Evolutionary conservation across 92 coral and sea anemone genomes (phyloP).

Genomic region (Chrysogorgia sp.): DNA sequence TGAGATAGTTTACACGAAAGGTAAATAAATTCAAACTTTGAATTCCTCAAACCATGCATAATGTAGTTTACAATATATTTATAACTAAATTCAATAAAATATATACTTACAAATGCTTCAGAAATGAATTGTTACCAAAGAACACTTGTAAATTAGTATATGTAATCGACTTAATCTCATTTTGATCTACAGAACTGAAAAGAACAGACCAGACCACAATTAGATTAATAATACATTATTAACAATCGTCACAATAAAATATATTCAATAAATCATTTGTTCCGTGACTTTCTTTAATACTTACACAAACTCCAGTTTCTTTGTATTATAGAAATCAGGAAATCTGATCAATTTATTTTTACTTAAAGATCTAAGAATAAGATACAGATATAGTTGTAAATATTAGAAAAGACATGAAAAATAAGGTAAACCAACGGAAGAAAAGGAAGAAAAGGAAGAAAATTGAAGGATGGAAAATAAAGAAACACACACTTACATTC

Average conservation of each 20-base stretch:
- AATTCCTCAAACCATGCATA: neutral
- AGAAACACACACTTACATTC: conserved; percentile 69
- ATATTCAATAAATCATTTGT: too few relatives aligned
- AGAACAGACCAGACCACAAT: neutral
- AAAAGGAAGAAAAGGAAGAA: neutral
- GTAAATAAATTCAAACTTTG: too few relatives aligned
- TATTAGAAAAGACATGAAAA: neutral
- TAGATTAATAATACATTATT: too few relatives aligned
- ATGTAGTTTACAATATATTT: neutral
- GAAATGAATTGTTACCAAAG: conserved; percentile 79
- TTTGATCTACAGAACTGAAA: conserved; percentile 77
- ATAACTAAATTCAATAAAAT: neutral
- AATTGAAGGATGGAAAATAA: neutral
- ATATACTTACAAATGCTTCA: conserved; percentile 89
- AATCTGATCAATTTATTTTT: conserved; percentile 72
- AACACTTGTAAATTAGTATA: conserved; percentile 78
- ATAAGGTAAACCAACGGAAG: neutral
- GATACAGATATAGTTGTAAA: too few relatives aligned
- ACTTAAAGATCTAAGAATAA: conserved; percentile 63
- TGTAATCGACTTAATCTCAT: conserved; percentile 69
- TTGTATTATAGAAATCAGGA: conserved; percentile 74
- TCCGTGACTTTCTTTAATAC: conserved; percentile 18
- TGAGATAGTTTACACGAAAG: neutral
- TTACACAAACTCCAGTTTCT: conserved; percentile 74
- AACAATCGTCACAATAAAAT: too few relatives aligned